Percentiles rank a stretch among this genome's conserved stretches.
Evolutionary conservation across 2,113 vertebrate species (phyloP).

Genomic region (Gasterosteus aculeatus): DNA sequence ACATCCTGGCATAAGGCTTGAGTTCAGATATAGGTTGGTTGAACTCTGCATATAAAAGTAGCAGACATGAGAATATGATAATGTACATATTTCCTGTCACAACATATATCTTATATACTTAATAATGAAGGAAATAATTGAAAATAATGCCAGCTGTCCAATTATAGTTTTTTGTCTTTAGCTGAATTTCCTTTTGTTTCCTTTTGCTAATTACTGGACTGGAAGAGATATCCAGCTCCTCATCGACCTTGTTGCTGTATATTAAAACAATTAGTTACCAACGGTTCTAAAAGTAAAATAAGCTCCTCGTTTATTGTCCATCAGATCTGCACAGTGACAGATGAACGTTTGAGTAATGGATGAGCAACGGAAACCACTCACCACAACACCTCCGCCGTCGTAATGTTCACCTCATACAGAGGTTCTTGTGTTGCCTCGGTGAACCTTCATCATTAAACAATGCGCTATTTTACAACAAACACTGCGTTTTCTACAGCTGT

Average conservation of each 20-base stretch:
- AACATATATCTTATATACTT: background rate
- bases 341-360: conserved; percentile 20
- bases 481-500: background rate
- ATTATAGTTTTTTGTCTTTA: background rate
- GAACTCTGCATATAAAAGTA: no score
- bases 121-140: background rate
- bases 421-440: background rate
- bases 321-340: background rate
- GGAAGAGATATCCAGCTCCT: background rate
- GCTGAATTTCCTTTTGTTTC: background rate
- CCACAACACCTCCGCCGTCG: background rate
- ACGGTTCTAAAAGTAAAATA: background rate
- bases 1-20: no score
- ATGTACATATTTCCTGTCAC: no score
- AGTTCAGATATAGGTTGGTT: no score
- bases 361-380: conserved; percentile 9
- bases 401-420: background rate
- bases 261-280: background rate
- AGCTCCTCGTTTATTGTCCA: background rate
- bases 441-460: background rate
- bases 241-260: background rate
- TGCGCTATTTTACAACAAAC: background rate
- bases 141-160: background rate
- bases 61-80: no score
- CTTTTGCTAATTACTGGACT: background rate